These are phyloP conservation scores for Noctua comes DNA, from an alignment of 2,888 invertebrate species.

Conservation along the genomic window DNA sequence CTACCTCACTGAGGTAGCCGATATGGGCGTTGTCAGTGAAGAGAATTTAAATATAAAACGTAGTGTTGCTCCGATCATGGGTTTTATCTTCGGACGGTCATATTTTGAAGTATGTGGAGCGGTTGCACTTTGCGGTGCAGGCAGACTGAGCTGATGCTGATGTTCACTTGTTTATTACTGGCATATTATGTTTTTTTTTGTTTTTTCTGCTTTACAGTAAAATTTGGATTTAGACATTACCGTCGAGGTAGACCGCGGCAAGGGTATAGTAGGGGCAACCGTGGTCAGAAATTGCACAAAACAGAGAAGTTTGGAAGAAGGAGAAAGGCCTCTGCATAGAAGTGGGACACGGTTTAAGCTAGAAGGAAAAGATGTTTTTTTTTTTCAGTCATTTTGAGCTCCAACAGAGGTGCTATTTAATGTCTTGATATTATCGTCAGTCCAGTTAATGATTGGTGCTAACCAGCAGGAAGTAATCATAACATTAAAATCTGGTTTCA, in stretches of 20 bases:
- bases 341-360: not conserved
- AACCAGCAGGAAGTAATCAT: conserved; percentile 13
- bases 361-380: not conserved
- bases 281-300: not conserved
- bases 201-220: not conserved
- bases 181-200: not conserved
- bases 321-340: not conserved
- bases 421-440: not conserved
- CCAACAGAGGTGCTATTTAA: not conserved
- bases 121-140: conserved; percentile 15
- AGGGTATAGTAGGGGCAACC: not conserved
- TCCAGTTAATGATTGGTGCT: not conserved
- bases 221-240: not conserved
- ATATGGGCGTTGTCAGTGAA: conserved; percentile 83
- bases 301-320: not conserved
- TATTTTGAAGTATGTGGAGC: conserved; percentile 59
- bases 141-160: not conserved
- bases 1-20: conserved; percentile 83
- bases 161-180: not conserved
- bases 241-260: not conserved
- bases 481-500: not conserved
- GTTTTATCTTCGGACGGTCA: conserved; percentile 60
- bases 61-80: conserved; percentile 54
- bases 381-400: not conserved
- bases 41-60: conserved; percentile 86